Conservation (phyloP, 2,888 invertebrate genomes). For the Trissolcus japonicus region DNA sequence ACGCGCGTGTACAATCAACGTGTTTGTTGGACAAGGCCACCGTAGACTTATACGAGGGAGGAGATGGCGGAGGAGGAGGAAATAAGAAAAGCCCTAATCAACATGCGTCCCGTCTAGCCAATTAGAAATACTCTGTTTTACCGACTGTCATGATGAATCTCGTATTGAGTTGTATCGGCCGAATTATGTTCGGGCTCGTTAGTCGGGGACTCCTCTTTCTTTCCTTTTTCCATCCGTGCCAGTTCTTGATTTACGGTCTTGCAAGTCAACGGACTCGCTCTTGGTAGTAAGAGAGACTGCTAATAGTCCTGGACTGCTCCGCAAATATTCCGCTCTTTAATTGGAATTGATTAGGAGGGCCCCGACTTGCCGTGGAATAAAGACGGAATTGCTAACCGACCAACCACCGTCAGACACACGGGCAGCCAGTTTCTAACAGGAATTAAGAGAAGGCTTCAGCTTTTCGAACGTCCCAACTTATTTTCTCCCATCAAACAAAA, state of each 20-base stretch:
- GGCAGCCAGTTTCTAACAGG: constrained; percentile 21
- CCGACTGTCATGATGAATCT: constrained; percentile 73
- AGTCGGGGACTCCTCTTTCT: constrained; percentile 59
- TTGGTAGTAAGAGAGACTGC: constrained; percentile 72
- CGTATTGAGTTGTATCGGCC: constrained; percentile 76
- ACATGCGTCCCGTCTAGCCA: constrained; percentile 74
- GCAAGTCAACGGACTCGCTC: constrained; percentile 67
- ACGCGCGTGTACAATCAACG: constrained; percentile 72
- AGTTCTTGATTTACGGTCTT: constrained; percentile 74
- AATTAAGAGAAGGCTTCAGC: constrained; percentile 34
- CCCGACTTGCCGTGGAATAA: constrained; percentile 67
- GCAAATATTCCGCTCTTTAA: constrained; percentile 76
- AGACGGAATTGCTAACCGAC: constrained; percentile 69
- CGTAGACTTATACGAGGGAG: constrained; percentile 47
- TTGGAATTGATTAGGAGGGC: constrained; percentile 76
- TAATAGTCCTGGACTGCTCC: constrained; percentile 74
- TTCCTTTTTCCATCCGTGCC: constrained; percentile 57
- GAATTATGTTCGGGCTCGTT: constrained; percentile 75
- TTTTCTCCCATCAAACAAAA: constrained; percentile 17
- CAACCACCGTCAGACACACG: constrained; percentile 52
- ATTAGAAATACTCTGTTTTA: constrained; percentile 76
- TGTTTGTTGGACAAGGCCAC: constrained; percentile 70
- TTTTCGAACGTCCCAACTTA: constrained; percentile 10
- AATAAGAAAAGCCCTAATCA: constrained; percentile 74
- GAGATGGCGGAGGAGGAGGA: constrained; percentile 36